phyloP scores from a whole-genome alignment of 2,113 vertebrate species.

The Psilopogon haemacephalus region DNA sequence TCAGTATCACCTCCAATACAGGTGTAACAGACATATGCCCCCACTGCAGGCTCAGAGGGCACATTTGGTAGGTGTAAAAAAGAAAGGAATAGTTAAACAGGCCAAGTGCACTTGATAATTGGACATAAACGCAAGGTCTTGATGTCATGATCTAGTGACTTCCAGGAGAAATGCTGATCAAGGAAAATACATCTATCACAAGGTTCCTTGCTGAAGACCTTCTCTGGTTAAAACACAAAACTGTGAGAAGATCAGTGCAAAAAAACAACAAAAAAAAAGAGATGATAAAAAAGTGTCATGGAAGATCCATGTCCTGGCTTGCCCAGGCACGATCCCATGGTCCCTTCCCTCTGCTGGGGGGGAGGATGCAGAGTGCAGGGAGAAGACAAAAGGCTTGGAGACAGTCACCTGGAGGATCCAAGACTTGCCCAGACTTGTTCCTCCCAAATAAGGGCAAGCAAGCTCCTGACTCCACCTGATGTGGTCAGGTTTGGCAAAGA shows the following conservation, averaged over 20 bases:
- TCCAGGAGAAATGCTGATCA: background rate
- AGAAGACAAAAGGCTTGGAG: no score
- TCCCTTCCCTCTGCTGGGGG: no score
- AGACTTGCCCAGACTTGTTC: no score
- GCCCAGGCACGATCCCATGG: no score
- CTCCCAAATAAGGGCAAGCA: no score
- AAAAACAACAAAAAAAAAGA: background rate
- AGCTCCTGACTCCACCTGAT: no score
- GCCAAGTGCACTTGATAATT: background rate
- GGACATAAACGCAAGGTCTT: background rate
- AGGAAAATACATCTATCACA: background rate
- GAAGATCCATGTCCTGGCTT: no score
- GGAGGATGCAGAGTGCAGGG: no score
- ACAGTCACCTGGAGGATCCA: no score
- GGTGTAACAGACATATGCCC: background rate
- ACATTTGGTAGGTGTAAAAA: background rate
- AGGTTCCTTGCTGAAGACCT: background rate
- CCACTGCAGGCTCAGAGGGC: background rate
- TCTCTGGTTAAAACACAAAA: background rate
- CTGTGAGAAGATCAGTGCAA: background rate
- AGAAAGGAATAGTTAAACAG: background rate
- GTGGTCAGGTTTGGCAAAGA: no score
- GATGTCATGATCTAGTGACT: background rate
- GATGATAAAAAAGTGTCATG: no score
- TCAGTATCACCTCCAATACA: background rate